Base-by-base conservation (phyloP, 2,888 invertebrate species). In the Geotrupes spiniger region DNA sequence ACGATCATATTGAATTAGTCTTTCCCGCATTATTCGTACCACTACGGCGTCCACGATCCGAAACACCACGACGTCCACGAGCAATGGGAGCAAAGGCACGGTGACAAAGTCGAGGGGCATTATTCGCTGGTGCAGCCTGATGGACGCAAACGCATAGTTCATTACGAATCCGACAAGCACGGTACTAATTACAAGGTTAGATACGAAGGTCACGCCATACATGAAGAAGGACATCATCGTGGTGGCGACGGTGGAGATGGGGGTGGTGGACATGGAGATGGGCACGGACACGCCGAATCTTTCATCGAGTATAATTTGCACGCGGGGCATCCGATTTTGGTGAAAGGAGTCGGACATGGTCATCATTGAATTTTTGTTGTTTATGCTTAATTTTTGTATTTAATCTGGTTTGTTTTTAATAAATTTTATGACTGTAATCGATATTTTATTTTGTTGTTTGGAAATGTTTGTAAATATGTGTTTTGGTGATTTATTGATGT, bases 81-180 rank as follows among this genome's bases (percentile, higher is more conserved):
- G 54, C 70, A 71, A 50, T 62, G 64, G 61, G 70, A 71, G 56
- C 53, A 58, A 36, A 62, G 70, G 40, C 63, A 69, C 37, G 65
- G 65, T 21, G 62, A 70, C 43, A 63, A 65, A 31, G 62, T 62
- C 41, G 68, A 66, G 46, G 70, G 70, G 29, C 54, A 57, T 8
- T 71, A 71, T 62, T 65, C 63, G 42, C 58, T 70, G 14, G 54
- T 66, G 8, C 70, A 71, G 46, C 70, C 70, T 15, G 70, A 71
- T 51, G 69, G 69, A 44, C 67, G 66, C 39, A 66, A 63, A 51
- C 62, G 70, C 44, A 68, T 69, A 41, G 70, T 71, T 2, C 65
- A 70, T 36, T 71, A 71, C 54, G 62, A 63, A 31, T 69, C 66
- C 33, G 70, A 69, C 14, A 70, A 70, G 52, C 67, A 71, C 45